These are phyloP conservation scores for Rotaria sp. DNA, from an alignment of 2,888 invertebrate genomes.

Conservation along the genomic window DNA sequence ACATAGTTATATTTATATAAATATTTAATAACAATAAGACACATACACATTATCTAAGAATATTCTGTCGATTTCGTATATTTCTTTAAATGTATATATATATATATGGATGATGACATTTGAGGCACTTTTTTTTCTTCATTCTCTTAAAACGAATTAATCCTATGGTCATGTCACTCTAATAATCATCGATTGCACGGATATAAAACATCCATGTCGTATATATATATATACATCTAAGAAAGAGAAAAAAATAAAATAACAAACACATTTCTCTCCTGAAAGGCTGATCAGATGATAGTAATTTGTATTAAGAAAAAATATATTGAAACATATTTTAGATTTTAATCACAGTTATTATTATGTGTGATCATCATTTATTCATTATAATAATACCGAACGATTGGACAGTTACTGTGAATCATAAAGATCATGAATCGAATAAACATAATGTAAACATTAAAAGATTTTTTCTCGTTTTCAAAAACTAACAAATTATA, in stretches of 20 bases:
- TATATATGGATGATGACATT: not conserved
- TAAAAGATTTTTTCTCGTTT: not conserved
- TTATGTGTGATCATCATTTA: conserved; percentile 17
- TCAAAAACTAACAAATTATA: not conserved
- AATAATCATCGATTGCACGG: no score
- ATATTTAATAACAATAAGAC: no score
- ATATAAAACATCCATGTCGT: no score
- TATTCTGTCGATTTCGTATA: no score
- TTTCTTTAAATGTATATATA: not conserved
- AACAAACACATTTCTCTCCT: not conserved
- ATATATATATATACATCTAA: no score
- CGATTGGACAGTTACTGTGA: not conserved
- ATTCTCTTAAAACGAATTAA: not conserved
- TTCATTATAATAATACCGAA: not conserved
- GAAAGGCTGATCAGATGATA: not conserved
- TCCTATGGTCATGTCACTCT: no score
- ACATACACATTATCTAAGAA: no score
- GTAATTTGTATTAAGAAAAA: no score
- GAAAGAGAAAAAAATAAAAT: no score
- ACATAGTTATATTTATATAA: no score
- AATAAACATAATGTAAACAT: not conserved
- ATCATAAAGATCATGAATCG: not conserved
- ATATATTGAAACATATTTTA: not conserved
- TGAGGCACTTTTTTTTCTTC: not conserved
- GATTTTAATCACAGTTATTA: not conserved